Conservation (phyloP, 2,113 vertebrate species). For the Neolamprologus tretocephalus region DNA sequence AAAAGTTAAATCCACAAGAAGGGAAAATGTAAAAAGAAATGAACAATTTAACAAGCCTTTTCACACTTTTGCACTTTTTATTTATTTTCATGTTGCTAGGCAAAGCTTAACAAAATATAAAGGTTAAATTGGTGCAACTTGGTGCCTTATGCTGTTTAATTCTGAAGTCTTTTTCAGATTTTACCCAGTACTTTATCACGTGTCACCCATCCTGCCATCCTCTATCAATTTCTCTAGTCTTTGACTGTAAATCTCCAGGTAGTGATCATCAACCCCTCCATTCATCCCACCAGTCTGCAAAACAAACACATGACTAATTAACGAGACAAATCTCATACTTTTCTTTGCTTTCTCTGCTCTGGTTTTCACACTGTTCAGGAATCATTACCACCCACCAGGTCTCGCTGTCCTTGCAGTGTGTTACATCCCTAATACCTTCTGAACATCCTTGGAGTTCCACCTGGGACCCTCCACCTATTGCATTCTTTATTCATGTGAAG, state of each 20-base stretch:
- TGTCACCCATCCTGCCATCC: not conserved
- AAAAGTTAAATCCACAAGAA: not conserved
- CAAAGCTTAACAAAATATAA: not conserved
- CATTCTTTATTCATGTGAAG: not conserved
- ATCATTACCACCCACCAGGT: not conserved
- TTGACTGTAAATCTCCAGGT: not conserved
- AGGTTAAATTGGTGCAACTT: not conserved
- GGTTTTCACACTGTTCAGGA: not conserved
- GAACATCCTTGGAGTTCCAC: not conserved
- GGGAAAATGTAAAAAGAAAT: not conserved
- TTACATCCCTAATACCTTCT: not conserved
- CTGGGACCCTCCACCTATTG: not conserved
- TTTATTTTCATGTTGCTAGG: not conserved
- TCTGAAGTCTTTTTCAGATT: not conserved
- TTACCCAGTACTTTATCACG: not conserved
- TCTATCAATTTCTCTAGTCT: not conserved
- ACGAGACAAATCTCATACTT: not conserved
- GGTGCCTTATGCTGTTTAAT: not conserved
- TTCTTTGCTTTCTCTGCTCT: not conserved
- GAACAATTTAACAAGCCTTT: not conserved
- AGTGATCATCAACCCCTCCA: not conserved
- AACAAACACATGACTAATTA: not conserved
- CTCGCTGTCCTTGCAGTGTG: not conserved
- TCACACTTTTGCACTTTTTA: not conserved
- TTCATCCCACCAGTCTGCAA: not conserved